Evolutionary conservation across 1,140 invertebrate species (phyloP), one percentile per base, ranked within the genome.

Genomic region (Spodoptera frugiperda): DNA sequence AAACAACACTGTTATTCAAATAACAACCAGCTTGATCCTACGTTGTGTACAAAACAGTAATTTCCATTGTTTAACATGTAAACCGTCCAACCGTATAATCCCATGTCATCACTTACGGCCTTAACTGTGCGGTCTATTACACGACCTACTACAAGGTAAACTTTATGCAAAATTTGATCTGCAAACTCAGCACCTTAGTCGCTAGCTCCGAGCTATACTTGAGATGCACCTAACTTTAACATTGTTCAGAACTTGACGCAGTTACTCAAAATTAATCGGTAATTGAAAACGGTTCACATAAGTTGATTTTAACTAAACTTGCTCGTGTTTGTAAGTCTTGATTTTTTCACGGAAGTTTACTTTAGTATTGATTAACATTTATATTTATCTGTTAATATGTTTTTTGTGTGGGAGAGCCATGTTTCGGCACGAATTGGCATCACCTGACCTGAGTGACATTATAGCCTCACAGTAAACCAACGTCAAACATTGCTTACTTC

Each of bases 111-210:
- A 63, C 59, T 63, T 63, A 63, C 9, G 33, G 12, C 25, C 9
- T 14, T 63, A 44, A 63, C 59, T 44, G 59, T 44, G 59, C n/a
- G 59, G 59, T 63, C 59, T 63, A 63, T 63, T 63, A 63, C 59
- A 63, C 59, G 33, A 63, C 59, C 59, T 17, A 63, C n/a, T 44
- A 63, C 33, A 44, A 33, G 59, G 33, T 44, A 63, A 63, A 63
- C 59, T 63, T 63, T 63, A 63, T 19, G 59, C 59, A 44, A 63
- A 63, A 63, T 63, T 63, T 63, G 59, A 63, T 63, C 59, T 63
- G 33, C n/a, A 63, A 63, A 63, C 59, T 63, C 59, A 12, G 15
- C 15, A 63, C 59, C 59, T 61, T 12, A 63, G 59, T 44, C 17
- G 30, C n/a, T 61, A 17, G 59, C 59, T 63, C 11, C 59, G 44